phyloP scores from a whole-genome alignment of 2,888 invertebrate species.

The Drosophila acutilabella region DNA sequence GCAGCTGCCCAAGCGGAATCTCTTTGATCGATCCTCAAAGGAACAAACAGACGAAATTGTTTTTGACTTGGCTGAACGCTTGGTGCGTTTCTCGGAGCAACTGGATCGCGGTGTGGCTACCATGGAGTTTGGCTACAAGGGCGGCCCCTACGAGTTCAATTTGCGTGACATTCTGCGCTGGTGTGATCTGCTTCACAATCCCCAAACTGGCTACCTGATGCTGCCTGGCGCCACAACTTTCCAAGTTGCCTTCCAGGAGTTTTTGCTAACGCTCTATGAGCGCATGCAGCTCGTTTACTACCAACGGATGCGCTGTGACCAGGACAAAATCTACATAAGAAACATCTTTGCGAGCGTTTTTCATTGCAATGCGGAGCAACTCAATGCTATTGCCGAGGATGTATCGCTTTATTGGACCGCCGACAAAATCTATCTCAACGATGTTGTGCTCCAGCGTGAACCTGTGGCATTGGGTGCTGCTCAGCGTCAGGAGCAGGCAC shows the following conservation, averaged over 20 bases:
- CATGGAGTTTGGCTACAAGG: constrained; percentile 91
- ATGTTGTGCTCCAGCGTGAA: constrained; percentile 86
- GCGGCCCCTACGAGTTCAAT: constrained; percentile 99
- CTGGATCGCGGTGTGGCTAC: constrained; percentile 88
- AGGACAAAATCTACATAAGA: constrained; percentile 91
- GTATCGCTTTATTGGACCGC: constrained; percentile 88
- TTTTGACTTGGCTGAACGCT: constrained; percentile 87
- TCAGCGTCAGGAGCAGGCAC: constrained; percentile 82
- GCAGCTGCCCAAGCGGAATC: constrained; percentile 36
- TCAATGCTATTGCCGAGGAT: constrained; percentile 85
- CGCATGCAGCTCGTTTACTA: constrained; percentile 92
- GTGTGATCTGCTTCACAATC: constrained; percentile 90
- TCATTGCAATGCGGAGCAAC: constrained; percentile 81
- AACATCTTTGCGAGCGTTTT: constrained; percentile 86
- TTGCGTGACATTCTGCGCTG: constrained; percentile 97
- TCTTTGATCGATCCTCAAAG: constrained; percentile 58
- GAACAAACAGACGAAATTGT: not conserved
- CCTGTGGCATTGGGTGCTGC: constrained; percentile 75
- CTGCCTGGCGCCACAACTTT: constrained; percentile 28
- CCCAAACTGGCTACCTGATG: constrained; percentile 79
- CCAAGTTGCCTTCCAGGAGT: constrained; percentile 65
- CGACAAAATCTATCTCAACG: constrained; percentile 88
- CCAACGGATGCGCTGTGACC: constrained; percentile 92
- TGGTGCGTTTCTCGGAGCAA: constrained; percentile 92
- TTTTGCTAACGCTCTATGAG: constrained; percentile 82